phyloP scores from a whole-genome alignment of 2,113 vertebrate species.

The Vulpes ferrilata region DNA sequence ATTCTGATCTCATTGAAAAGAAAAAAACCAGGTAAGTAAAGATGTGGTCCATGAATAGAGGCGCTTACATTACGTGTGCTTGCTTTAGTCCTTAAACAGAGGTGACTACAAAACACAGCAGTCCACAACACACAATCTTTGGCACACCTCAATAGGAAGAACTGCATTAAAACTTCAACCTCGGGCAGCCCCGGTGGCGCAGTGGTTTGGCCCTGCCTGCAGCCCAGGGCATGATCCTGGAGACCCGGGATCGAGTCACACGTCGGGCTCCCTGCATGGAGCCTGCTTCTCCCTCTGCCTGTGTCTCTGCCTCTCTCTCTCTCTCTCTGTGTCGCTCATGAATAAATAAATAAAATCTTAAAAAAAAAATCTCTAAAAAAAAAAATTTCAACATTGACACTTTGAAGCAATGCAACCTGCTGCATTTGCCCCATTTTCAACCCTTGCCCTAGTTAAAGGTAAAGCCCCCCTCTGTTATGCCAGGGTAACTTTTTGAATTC shows the following conservation, averaged over 20 bases:
- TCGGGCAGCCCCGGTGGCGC: too few relatives aligned
- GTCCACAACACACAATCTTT: background rate
- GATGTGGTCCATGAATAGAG: background rate
- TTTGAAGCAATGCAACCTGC: background rate
- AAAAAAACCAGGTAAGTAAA: background rate
- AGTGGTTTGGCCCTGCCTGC: too few relatives aligned
- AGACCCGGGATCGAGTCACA: too few relatives aligned
- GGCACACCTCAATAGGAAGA: background rate
- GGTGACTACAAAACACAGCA: background rate
- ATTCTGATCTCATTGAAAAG: background rate
- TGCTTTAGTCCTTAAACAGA: background rate
- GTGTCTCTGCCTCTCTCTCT: too few relatives aligned
- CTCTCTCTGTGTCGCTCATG: too few relatives aligned
- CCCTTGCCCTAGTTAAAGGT: conserved; percentile 1
- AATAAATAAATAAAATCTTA: too few relatives aligned
- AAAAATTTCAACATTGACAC: background rate
- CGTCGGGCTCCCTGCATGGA: too few relatives aligned
- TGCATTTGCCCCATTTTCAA: fast-evolving
- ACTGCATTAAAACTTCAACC: background rate
- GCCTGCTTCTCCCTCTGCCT: too few relatives aligned
- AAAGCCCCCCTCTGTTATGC: background rate
- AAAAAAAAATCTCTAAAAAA: too few relatives aligned
- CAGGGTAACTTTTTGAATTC: background rate
- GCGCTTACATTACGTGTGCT: background rate
- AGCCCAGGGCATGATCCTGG: too few relatives aligned